phyloP scores from a whole-genome alignment of 2,797 vertebrate genomes.

The Gymnoscopelus braueri region DNA sequence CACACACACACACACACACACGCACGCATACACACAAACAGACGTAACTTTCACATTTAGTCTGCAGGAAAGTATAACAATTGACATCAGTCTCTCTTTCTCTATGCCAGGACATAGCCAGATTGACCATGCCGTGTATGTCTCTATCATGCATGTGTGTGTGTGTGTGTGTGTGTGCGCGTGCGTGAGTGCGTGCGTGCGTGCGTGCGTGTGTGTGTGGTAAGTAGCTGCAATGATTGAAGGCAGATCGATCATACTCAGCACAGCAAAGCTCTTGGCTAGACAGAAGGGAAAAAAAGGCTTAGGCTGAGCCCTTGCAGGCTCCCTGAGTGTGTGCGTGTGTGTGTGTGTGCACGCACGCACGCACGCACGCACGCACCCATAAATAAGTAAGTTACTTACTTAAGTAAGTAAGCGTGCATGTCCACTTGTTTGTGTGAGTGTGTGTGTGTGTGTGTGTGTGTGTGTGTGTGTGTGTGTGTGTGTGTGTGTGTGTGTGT shows the following conservation, averaged over 20 bases:
- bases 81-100: not conserved
- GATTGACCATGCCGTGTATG: not conserved
- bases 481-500: conserved; percentile 11
- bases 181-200: conserved; percentile 28
- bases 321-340: conserved; percentile 1
- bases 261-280: conserved; percentile 46
- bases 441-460: conserved; percentile 10
- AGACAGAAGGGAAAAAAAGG: conserved; percentile 52
- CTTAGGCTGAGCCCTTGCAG: conserved; percentile 34
- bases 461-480: conserved; percentile 9
- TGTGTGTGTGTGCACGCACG: conserved; percentile 12
- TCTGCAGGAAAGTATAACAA: too few relatives aligned
- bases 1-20: too few relatives aligned
- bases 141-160: not conserved
- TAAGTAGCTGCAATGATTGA: conserved; percentile 45
- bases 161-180: conserved; percentile 20
- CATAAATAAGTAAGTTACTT: too few relatives aligned
- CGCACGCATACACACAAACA: too few relatives aligned
- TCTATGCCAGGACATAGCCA: not conserved
- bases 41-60: too few relatives aligned
- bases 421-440: conserved; percentile 1
- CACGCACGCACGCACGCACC: too few relatives aligned
- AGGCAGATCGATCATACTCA: conserved; percentile 51
- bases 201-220: conserved; percentile 18
- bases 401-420: too few relatives aligned